Evolutionary conservation across 2,888 invertebrate genomes (phyloP), one percentile per base, ranked within the genome.

Genomic region (Trichogramma evanescens): DNA sequence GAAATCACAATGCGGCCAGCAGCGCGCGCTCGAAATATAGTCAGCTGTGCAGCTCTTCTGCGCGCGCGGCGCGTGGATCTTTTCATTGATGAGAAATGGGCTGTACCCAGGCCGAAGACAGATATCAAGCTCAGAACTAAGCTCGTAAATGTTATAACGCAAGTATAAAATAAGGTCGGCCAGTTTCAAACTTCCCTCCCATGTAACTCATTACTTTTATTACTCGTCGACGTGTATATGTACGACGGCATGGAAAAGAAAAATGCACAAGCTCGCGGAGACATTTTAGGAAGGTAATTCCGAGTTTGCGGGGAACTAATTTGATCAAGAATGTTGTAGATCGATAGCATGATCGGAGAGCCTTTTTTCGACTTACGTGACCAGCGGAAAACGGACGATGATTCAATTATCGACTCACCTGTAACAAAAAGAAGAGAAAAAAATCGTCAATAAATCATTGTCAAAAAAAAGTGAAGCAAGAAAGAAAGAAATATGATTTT

Each of bases 141-240:
- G 59, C 50, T 63, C 62, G 62, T 63, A 63, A 63, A 63, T 59
- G 62, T 53, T 57, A 54, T 48, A 54, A 41, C 43, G 49, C 59
- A 26, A 26, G 26, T 26, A 62, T 62, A 62, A 62, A 62, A 62
- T 58, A 58, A 59, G 54, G 56, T 51, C 54, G 59, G 26, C 26
- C 26, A 26, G 26, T 26, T 26, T 26, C 26, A 58, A 59, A 59
- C 57, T 63, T 59, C 59, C 59, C 57, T 50, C 53, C 57, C 52
- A 53, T 50, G 60, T 63, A 60, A 60, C 63, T 63, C 63, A 56
- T 63, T 63, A 63, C 58, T 63, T 60, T 63, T 63, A 63, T 63
- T 63, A 59, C 57, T 59, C 56, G 54, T 42, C 56, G 56, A 56
- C 48, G 26, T 13, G 48, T 48, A 26, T 26, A 26, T 26, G 26